These are phyloP conservation scores for Phorcus lineatus DNA, from an alignment of 2,888 invertebrate species.

Conservation along the genomic window DNA sequence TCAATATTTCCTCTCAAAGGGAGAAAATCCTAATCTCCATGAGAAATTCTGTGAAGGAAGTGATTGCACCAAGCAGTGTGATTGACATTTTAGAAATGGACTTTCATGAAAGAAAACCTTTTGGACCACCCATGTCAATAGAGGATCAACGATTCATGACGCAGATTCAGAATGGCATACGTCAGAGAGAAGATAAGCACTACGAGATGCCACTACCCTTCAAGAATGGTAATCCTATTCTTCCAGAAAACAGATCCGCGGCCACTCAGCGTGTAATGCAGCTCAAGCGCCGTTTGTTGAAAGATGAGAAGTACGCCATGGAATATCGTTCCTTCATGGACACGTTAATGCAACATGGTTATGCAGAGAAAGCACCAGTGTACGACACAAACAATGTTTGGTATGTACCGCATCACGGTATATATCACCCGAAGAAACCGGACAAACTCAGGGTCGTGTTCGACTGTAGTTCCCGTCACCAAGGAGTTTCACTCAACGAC, in stretches of 20 bases:
- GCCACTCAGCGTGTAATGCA: slow-evolving; percentile 8
- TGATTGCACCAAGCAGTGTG: no score
- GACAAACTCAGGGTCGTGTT: neutral
- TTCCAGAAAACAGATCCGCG: slow-evolving; percentile 31
- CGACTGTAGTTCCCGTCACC: neutral
- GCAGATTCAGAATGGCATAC: neutral
- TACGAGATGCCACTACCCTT: slow-evolving; percentile 25
- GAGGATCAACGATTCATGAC: neutral
- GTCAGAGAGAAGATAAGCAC: neutral
- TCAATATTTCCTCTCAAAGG: no score
- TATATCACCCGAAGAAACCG: neutral
- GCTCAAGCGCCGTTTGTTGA: no score
- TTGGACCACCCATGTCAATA: neutral
- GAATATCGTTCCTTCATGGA: no score
- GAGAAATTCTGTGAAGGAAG: no score
- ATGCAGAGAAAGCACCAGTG: no score
- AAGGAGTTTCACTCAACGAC: neutral
- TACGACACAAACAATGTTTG: neutral
- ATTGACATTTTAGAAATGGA: no score
- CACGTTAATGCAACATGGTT: no score
- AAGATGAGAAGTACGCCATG: no score
- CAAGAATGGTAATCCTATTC: neutral
- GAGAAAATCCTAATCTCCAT: no score
- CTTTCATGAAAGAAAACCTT: no score
- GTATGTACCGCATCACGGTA: neutral